Evolutionary conservation across 2,888 invertebrate species (phyloP), one percentile per base, ranked within the genome.

Genomic region (Sinohyriopsis cumingii): DNA sequence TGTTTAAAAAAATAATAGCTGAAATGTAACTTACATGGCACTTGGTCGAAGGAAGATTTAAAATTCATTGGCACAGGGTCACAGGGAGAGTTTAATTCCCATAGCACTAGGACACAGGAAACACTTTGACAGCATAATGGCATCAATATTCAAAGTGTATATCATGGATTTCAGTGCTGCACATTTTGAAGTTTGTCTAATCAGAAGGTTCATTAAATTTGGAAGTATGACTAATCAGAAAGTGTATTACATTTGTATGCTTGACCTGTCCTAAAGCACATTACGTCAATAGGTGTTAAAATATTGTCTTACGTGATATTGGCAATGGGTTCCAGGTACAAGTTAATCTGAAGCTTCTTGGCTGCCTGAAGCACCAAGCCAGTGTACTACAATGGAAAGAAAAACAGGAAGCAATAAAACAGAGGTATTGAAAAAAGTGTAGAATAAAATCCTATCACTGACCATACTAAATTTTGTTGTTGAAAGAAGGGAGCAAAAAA

Each of bases 391-490:
- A 78, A 80, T 22, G 28, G 55, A 57, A 64, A 91, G 0, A 92
- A 91, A 65, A 92, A 91, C 0, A 92, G 90, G 0, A 96, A 95
- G 0, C 91, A 85, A 85, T 96, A 89, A 0, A 96, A 45, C 33
- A 45, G 33, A 96, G 0, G 90, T 90, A 0, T 96, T 91, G 59
- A 64, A 24, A n/a, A 20, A 55, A 64, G n/a, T 1, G 55, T n/a
- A 63, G 19, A 18, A 12, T 2, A n/a, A 54, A 28, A 24, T 55
- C 18, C 22, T 45, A 33, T 33, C 12, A 45, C 45, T 45, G 45
- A 45, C 45, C 7, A 7, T 33, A 33, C 33, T 9, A 33, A 33
- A 33, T 9, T 33, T 33, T 33, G 33, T 33, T 9, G 9, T 33
- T 9, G 33, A 33, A 33, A 33, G 33, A 9, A 33, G 7, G 6